Percentiles rank a stretch among this genome's conserved stretches.
Conservation (phyloP, 2,113 vertebrate species). For the Zosterops japonicus region DNA sequence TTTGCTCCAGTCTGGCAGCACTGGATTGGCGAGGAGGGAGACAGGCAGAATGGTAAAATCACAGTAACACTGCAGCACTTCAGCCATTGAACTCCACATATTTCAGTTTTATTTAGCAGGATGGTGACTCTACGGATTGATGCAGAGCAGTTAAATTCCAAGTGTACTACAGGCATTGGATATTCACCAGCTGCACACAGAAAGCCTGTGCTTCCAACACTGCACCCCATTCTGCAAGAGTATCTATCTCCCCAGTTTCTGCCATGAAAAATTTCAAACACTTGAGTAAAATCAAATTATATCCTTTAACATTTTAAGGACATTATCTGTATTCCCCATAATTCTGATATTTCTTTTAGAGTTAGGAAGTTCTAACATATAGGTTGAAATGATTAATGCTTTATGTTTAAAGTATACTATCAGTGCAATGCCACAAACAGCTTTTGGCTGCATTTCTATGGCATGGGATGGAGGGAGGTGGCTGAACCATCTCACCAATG, state of each 20-base stretch:
- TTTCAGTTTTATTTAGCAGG: too few relatives aligned
- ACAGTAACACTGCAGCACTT: not conserved
- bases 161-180: not conserved
- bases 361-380: not conserved
- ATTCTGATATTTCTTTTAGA: not conserved
- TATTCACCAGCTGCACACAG: not conserved
- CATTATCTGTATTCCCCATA: not conserved
- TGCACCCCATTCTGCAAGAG: not conserved
- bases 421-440: not conserved
- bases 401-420: not conserved
- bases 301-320: not conserved
- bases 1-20: not conserved
- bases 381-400: constrained; percentile 31
- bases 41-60: not conserved
- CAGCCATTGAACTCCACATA: too few relatives aligned
- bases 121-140: too few relatives aligned
- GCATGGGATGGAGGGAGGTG: not conserved
- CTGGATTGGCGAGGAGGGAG: not conserved
- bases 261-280: not conserved
- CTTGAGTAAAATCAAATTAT: not conserved
- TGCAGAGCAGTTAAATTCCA: too few relatives aligned
- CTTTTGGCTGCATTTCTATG: not conserved
- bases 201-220: not conserved
- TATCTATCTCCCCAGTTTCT: not conserved
- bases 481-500: not conserved